These are phyloP conservation scores for Phymastichus coffea DNA, from an alignment of 1,140 invertebrate genomes.

Conservation along the genomic window DNA sequence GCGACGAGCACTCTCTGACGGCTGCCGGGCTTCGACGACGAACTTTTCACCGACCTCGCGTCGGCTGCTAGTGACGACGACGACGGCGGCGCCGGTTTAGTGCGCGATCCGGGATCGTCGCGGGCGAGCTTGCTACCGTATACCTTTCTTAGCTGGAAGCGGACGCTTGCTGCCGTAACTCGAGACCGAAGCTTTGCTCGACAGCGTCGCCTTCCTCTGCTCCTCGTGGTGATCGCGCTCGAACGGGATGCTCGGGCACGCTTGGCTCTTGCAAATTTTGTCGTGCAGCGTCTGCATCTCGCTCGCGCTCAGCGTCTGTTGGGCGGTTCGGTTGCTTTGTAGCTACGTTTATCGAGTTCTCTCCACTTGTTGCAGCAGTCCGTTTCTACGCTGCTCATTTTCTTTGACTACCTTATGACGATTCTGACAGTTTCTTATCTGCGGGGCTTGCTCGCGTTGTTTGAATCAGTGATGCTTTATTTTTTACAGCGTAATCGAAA, in stretches of 20 bases:
- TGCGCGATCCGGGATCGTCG: background rate
- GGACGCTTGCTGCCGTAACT: background rate
- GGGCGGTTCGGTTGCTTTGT: too few species aligned
- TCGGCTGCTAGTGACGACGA: too few species aligned
- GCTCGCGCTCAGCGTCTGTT: constrained; percentile 1
- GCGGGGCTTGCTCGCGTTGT: background rate
- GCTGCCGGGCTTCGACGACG: too few species aligned
- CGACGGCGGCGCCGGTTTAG: too few species aligned
- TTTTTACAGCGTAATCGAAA: background rate
- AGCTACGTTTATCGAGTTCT: too few species aligned
- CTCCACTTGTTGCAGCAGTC: background rate
- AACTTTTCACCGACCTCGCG: too few species aligned
- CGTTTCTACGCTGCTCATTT: too few species aligned
- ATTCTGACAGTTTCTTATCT: background rate
- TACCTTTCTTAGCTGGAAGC: background rate
- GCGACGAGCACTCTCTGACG: too few species aligned
- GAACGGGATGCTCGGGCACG: background rate
- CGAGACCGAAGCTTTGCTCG: background rate
- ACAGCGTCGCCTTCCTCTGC: background rate
- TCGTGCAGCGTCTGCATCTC: constrained; percentile 2
- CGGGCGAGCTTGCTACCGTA: background rate
- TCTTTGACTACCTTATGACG: too few species aligned
- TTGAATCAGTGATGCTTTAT: background rate
- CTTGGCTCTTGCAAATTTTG: background rate
- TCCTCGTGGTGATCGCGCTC: background rate